phyloP scores from a whole-genome alignment of 2,888 invertebrate species.

The Metallyticus violacea region DNA sequence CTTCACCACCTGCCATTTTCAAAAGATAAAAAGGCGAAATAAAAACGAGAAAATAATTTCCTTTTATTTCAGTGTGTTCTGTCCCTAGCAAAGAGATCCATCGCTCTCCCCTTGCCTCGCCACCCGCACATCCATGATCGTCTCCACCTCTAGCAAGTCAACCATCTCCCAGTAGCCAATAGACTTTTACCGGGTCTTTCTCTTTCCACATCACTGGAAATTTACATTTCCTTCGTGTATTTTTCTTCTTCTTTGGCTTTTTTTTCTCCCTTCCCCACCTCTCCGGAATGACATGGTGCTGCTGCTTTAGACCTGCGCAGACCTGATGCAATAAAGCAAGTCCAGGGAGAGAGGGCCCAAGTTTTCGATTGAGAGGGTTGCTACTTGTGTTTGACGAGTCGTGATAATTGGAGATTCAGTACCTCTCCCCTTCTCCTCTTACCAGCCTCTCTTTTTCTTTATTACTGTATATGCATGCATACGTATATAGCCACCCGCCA shows the following conservation, averaged over 20 bases:
- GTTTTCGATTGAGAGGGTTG: constrained; percentile 31
- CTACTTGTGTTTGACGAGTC: constrained; percentile 34
- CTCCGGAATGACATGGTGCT: not conserved
- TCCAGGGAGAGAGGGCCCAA: constrained; percentile 6
- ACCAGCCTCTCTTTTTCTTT: not conserved
- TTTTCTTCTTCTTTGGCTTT: constrained; percentile 26
- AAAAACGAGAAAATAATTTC: constrained; percentile 32
- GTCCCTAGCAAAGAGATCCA: constrained; percentile 2
- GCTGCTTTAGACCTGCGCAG: constrained; percentile 18
- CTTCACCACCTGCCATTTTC: constrained; percentile 10
- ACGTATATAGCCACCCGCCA: not conserved
- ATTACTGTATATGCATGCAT: not conserved
- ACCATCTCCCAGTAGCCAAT: constrained; percentile 29
- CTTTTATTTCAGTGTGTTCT: constrained; percentile 18
- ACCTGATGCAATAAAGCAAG: constrained; percentile 17
- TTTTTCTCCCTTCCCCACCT: not conserved
- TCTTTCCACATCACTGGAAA: constrained; percentile 33
- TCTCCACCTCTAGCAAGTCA: constrained; percentile 2
- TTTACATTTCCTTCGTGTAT: constrained; percentile 32
- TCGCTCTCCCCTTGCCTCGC: constrained; percentile 12
- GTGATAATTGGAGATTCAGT: constrained; percentile 34
- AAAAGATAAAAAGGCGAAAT: constrained; percentile 12
- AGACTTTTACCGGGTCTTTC: constrained; percentile 27
- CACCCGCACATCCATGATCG: constrained; percentile 2
- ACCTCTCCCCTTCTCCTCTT: not conserved